Evolutionary conservation across 2,113 vertebrate species (phyloP).

Genomic region (Hymenochirus boettgeri): DNA sequence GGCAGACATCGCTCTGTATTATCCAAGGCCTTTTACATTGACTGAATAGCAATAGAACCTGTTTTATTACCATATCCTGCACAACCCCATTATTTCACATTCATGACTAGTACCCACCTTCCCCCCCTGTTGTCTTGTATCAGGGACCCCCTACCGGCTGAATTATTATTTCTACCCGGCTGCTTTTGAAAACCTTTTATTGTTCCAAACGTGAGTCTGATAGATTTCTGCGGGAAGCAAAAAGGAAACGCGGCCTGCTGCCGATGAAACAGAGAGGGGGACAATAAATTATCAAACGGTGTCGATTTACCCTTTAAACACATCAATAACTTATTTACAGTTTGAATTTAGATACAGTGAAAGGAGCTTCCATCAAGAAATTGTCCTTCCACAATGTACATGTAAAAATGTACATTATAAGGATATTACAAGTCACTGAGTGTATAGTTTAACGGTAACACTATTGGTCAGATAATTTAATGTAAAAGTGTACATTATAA

Average conservation of each 20-base stretch:
- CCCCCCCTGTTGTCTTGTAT: slow-evolving; percentile 6
- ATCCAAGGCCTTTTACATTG: no score
- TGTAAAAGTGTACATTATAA: no score
- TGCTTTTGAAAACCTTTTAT: slow-evolving; percentile 34
- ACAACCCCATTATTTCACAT: slow-evolving; percentile 3
- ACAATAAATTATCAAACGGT: slow-evolving; percentile 21
- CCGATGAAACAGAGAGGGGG: slow-evolving; percentile 1
- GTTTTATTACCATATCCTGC: background rate
- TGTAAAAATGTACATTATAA: no score
- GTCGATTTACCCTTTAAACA: slow-evolving; percentile 18
- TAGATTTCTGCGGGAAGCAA: slow-evolving; percentile 25
- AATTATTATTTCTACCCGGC: slow-evolving; percentile 23
- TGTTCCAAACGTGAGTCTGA: slow-evolving; percentile 24
- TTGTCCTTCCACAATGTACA: no score
- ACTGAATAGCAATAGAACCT: no score
- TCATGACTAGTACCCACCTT: slow-evolving; percentile 11
- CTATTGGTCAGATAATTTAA: no score
- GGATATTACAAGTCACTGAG: no score
- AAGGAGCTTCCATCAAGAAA: background rate
- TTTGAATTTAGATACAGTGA: slow-evolving; percentile 11
- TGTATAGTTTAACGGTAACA: no score
- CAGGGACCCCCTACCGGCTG: slow-evolving; percentile 13
- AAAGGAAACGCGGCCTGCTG: slow-evolving; percentile 13
- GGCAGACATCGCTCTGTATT: no score
- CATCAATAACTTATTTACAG: slow-evolving; percentile 22